Evolutionary conservation across 2,113 vertebrate species (phyloP).

Genomic region (Mus pahari): DNA sequence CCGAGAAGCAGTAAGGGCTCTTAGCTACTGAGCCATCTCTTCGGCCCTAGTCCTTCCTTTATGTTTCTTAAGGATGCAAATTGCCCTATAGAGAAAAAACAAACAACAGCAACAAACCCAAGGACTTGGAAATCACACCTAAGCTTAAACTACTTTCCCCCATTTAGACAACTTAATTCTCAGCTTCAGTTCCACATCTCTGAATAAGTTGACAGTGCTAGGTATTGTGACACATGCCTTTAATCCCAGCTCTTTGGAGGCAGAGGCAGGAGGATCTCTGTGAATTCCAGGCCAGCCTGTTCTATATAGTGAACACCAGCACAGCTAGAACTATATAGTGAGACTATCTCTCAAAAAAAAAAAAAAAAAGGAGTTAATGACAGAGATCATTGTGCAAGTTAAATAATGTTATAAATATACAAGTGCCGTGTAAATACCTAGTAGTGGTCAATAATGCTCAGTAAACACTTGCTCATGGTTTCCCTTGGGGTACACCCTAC

Average conservation of each 20-base stretch:
- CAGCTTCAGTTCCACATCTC: not conserved
- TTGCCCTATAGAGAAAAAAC: not conserved
- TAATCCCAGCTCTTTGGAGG: not conserved
- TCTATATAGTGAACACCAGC: not conserved
- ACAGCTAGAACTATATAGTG: not conserved
- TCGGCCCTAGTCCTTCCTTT: not conserved
- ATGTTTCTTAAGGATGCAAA: constrained; percentile 34
- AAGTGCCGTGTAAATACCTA: not conserved
- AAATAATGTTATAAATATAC: not conserved
- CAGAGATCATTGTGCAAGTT: not conserved
- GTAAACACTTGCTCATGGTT: not conserved
- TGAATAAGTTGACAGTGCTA: not conserved
- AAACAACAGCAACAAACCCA: not conserved
- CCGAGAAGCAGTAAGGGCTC: no score
- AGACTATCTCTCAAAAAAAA: not conserved
- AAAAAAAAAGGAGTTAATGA: not conserved
- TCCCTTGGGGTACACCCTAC: no score
- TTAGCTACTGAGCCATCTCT: not conserved
- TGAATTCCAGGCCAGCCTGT: not conserved
- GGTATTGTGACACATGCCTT: not conserved
- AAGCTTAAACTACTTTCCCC: not conserved
- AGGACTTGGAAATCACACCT: not conserved
- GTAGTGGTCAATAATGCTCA: no score
- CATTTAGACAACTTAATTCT: not conserved
- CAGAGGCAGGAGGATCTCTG: not conserved